Evolutionary conservation across 1,140 invertebrate species (phyloP), one percentile per base, ranked within the genome.

Genomic region (Gonatopus flavifemur): DNA sequence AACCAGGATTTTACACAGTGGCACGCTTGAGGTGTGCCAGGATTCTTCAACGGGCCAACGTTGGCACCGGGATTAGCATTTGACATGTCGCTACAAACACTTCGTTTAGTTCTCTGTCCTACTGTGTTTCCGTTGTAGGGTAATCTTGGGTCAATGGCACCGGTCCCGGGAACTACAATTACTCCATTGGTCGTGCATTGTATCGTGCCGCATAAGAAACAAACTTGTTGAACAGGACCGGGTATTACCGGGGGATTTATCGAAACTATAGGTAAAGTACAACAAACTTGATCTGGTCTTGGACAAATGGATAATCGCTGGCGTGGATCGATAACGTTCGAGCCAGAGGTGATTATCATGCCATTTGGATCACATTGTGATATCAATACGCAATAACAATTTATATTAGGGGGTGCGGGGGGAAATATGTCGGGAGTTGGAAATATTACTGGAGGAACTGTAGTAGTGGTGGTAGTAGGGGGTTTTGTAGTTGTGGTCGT

Each of bases 291-390:
- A 15, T 37, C 41, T 7, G 22, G 36, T 16, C 25, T 20, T 19
- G 54, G 28, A 24, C 66, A 68, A 3, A 58, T 38, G 5, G 35
- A 33, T 38, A 36, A 13, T 9, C 68, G 67, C 31, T 56, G 49
- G 6, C 74, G 61, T 0, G 72, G 74, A 31, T 69, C 57, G 3
- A 76, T 67, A 24, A 68, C 15, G 10, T 62, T 67, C 28, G 55
- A 55, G 1, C 73, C 73, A 0, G 44, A 47, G 3, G 56, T 31
- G 9, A 72, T 63, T 3, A 80, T 61, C 7, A 73, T 59, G 2
- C 59, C 55, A 3, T 70, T 75, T 8, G 79, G 71, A 36, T 71
- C 52, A 44, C 83, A 84, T 36, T 76, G 72, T 21, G 72, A 78
- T 37, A 69, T 72, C 3, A 63, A 58, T 8, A 80, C 71, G 40